Evolutionary conservation across 2,113 vertebrate genomes (phyloP).

Genomic region (Mobula hypostoma): DNA sequence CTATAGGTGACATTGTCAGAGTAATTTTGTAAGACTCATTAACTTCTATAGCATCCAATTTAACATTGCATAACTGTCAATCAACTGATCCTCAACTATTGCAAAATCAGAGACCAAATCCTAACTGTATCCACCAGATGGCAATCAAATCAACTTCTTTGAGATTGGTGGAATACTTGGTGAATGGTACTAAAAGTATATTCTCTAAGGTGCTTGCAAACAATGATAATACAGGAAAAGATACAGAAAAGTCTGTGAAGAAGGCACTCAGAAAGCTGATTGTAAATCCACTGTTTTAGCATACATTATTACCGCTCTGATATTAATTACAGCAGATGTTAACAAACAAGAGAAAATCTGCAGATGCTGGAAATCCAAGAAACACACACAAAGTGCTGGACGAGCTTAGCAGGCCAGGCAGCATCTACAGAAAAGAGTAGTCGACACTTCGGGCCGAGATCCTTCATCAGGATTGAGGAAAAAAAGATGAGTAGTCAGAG

Average conservation of each 20-base stretch:
- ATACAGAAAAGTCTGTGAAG: neutral
- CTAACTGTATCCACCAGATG: slow-evolving; percentile 4
- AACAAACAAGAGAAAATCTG: no score
- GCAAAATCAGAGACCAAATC: neutral
- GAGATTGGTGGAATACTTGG: neutral
- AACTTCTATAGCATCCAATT: neutral
- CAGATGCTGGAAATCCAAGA: no score
- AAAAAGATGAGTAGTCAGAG: no score
- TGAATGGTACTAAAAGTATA: neutral
- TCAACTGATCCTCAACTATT: neutral
- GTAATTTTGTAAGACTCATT: neutral
- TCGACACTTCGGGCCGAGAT: no score
- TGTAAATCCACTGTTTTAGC: neutral
- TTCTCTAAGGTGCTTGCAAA: neutral
- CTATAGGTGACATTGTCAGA: neutral
- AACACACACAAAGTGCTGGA: no score
- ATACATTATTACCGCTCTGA: neutral
- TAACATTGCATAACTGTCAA: neutral
- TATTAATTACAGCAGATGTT: neutral
- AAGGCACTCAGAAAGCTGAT: neutral
- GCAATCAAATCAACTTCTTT: slow-evolving; percentile 20
- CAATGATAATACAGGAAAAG: neutral
- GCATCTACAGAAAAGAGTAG: no score
- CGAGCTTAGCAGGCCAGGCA: no score
- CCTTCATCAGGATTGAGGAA: no score